Conservation (phyloP, 1,140 invertebrate genomes). For the Drosophila subobscura region DNA sequence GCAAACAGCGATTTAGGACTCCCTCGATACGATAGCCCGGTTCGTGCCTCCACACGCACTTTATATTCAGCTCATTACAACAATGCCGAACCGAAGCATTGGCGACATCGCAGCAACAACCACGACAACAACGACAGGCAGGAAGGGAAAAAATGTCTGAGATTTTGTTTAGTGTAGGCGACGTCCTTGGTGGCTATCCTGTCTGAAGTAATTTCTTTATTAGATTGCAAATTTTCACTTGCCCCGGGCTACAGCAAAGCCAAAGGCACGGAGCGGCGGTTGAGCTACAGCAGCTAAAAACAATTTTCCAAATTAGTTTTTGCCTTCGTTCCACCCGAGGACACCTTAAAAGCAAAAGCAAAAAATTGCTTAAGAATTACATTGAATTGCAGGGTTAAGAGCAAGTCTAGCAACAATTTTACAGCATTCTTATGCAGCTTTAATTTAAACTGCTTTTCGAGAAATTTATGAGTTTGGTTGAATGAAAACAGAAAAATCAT, state of each 20-base stretch:
- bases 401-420: slow-evolving; percentile 22
- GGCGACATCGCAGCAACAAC: slow-evolving; percentile 51
- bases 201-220: slow-evolving; percentile 80
- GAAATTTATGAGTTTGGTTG: too few relatives aligned
- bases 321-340: not conserved
- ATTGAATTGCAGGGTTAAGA: slow-evolving; percentile 15
- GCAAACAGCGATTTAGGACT: slow-evolving; percentile 65
- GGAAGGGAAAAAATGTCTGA: slow-evolving; percentile 13
- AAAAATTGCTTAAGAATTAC: slow-evolving; percentile 40
- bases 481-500: too few relatives aligned
- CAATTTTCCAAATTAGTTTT: slow-evolving; percentile 75
- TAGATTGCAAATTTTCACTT: slow-evolving; percentile 63
- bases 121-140: slow-evolving; percentile 16
- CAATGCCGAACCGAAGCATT: slow-evolving; percentile 60
- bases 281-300: slow-evolving; percentile 60
- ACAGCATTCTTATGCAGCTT: slow-evolving; percentile 3
- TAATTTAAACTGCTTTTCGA: too few relatives aligned
- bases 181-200: slow-evolving; percentile 48
- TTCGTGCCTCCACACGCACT: slow-evolving; percentile 52
- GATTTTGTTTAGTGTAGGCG: slow-evolving; percentile 53
- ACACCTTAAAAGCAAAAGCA: slow-evolving; percentile 19
- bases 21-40: slow-evolving; percentile 20
- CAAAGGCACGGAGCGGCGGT: not conserved
- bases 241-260: slow-evolving; percentile 14
- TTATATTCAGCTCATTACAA: slow-evolving; percentile 79